phyloP scores from a whole-genome alignment of 2,113 vertebrate species.

The Chloroceryle aenea region DNA sequence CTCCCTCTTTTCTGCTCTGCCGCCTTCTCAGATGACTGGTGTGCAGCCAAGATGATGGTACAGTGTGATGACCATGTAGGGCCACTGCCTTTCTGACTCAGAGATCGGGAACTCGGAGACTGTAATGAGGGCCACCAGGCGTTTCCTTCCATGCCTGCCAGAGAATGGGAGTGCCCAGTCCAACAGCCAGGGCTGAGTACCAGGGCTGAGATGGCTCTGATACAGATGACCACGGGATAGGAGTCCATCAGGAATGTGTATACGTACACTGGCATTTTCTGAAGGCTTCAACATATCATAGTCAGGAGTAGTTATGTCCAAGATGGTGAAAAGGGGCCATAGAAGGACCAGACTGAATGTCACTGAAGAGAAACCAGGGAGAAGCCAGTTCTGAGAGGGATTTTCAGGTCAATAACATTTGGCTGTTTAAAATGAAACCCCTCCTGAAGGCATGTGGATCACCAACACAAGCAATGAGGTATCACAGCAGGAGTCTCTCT shows the following conservation, averaged over 20 bases:
- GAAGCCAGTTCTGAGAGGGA: neutral
- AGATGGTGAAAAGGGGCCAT: neutral
- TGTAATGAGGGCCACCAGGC: neutral
- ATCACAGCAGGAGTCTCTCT: neutral
- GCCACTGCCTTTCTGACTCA: conserved; percentile 20
- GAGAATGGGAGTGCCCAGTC: neutral
- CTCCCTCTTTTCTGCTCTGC: neutral
- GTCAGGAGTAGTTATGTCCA: neutral
- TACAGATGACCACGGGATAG: neutral
- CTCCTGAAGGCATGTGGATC: neutral
- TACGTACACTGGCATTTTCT: neutral
- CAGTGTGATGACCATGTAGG: neutral
- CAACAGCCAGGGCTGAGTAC: neutral
- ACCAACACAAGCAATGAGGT: rapidly evolving
- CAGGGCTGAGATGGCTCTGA: neutral
- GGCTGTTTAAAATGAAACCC: neutral
- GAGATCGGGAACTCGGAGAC: neutral
- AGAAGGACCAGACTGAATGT: neutral
- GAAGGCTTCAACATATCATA: neutral
- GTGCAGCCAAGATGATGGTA: conserved; percentile 2
- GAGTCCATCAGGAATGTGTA: neutral
- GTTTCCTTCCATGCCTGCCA: neutral
- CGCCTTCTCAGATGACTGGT: neutral
- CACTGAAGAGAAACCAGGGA: neutral
- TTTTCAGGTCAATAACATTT: neutral